Conservation (phyloP, 1,140 invertebrate genomes). For the Augochlora pura region DNA sequence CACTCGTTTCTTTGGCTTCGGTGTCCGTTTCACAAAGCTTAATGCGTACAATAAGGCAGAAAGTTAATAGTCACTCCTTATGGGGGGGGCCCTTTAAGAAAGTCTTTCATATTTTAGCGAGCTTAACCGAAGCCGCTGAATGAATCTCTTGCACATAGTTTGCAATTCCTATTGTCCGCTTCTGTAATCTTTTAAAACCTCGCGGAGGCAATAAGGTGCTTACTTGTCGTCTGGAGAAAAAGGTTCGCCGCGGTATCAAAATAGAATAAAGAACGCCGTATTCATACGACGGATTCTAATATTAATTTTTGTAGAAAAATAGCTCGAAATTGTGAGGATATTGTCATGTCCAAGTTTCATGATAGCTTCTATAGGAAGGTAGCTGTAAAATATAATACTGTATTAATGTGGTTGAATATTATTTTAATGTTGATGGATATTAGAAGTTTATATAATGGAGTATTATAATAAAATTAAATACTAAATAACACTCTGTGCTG, state of each 20-base stretch:
- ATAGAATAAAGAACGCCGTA: background rate
- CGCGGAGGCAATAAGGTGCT: background rate
- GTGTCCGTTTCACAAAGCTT: background rate
- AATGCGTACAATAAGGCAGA: background rate
- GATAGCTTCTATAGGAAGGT: too few species aligned
- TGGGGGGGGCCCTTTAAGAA: background rate
- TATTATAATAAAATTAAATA: too few species aligned
- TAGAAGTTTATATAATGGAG: too few species aligned
- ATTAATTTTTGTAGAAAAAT: too few species aligned
- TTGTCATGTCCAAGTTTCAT: too few species aligned
- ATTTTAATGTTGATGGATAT: too few species aligned
- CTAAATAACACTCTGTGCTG: too few species aligned
- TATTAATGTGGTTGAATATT: too few species aligned
- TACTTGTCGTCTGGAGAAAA: background rate
- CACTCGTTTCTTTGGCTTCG: background rate
- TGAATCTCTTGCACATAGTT: background rate
- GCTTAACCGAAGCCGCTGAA: conserved; percentile 2
- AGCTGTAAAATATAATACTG: too few species aligned
- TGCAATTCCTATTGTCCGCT: background rate
- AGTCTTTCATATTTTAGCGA: background rate
- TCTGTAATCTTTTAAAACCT: background rate
- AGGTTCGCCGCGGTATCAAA: background rate
- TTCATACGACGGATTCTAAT: background rate
- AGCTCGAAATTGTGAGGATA: too few species aligned
- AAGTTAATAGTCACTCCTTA: conserved; percentile 8